Evolutionary conservation across 37 sponge, comb jelly and placozoan genomes (phyloP).

Genomic region (Oopsacas minuta): DNA sequence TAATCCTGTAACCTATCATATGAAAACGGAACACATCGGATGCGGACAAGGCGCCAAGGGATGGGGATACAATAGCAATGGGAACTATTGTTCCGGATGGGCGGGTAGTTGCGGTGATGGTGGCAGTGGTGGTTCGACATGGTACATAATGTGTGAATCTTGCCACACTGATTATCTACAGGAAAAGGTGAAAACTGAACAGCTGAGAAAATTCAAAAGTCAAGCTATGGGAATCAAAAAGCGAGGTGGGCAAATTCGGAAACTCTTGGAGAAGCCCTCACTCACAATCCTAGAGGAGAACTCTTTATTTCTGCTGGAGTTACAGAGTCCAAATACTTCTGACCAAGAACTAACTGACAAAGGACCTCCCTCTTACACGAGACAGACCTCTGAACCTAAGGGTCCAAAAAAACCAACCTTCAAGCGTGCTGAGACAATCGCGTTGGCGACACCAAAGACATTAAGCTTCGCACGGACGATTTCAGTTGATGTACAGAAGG

Average conservation of each 20-base stretch:
- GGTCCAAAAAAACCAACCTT: not conserved
- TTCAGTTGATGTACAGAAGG: not conserved
- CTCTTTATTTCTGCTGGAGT: slow-evolving; percentile 66
- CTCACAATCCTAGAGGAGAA: slow-evolving; percentile 29
- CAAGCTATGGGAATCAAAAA: slow-evolving; percentile 10
- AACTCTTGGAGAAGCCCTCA: not conserved
- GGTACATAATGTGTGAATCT: slow-evolving; percentile 92
- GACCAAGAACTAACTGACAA: not conserved
- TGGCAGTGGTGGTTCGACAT: slow-evolving; percentile 80
- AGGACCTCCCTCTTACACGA: not conserved
- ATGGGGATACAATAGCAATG: slow-evolving; percentile 94
- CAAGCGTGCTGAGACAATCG: slow-evolving; percentile 7
- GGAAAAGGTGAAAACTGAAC: slow-evolving; percentile 45
- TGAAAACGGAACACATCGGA: slow-evolving; percentile 78
- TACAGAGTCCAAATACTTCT: slow-evolving; percentile 20
- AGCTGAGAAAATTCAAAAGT: slow-evolving; percentile 4
- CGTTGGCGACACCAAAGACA: not conserved
- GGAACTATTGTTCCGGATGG: slow-evolving; percentile 88
- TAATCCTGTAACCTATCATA: slow-evolving; percentile 94
- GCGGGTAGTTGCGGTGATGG: slow-evolving; percentile 97
- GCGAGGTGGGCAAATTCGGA: not conserved
- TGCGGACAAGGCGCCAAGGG: slow-evolving; percentile 82
- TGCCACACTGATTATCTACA: slow-evolving; percentile 73
- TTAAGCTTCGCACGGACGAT: not conserved
- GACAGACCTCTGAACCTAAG: not conserved